These are phyloP conservation scores for Scaptomyza cyrtandrae DNA, from an alignment of 2,888 invertebrate species.

Conservation along the genomic window DNA sequence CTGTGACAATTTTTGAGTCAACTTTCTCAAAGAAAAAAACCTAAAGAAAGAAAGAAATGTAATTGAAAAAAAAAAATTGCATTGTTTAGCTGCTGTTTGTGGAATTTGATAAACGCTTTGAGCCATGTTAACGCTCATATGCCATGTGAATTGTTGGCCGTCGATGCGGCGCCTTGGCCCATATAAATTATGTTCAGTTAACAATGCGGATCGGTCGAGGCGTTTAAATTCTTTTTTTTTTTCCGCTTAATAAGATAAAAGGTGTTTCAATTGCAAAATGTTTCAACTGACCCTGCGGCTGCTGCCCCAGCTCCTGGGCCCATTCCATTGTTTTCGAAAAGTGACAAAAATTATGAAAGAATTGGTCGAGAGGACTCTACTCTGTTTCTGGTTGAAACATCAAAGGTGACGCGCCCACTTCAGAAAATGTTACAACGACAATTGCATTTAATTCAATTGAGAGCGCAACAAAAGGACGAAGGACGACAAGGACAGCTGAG, in stretches of 20 bases:
- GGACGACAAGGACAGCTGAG: constrained; percentile 28
- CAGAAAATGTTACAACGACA: constrained; percentile 53
- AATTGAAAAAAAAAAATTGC: constrained; percentile 2
- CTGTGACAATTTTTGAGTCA: constrained; percentile 4
- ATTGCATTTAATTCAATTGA: constrained; percentile 66
- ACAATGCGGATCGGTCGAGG: constrained; percentile 54
- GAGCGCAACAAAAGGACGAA: constrained; percentile 32
- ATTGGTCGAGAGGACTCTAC: constrained; percentile 32
- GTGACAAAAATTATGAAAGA: constrained; percentile 76
- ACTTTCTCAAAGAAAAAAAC: constrained; percentile 4
- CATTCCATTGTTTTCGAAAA: constrained; percentile 28
- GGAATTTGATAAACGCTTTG: constrained; percentile 4
- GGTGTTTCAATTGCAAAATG: constrained; percentile 71
- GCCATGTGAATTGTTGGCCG: constrained; percentile 27
- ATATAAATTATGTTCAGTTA: constrained; percentile 69
- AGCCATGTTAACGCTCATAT: constrained; percentile 7
- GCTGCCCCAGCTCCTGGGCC: background rate
- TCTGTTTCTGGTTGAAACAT: constrained; percentile 29
- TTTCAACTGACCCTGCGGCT: too few species aligned
- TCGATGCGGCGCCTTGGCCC: constrained; percentile 64
- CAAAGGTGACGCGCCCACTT: constrained; percentile 76
- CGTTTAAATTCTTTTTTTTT: constrained; percentile 44
- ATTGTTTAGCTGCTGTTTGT: constrained; percentile 2
- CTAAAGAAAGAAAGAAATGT: background rate
- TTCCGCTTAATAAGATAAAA: constrained; percentile 73